Evolutionary conservation across 2,888 invertebrate species (phyloP).

Genomic region (Pseudolycoriella hygida): DNA sequence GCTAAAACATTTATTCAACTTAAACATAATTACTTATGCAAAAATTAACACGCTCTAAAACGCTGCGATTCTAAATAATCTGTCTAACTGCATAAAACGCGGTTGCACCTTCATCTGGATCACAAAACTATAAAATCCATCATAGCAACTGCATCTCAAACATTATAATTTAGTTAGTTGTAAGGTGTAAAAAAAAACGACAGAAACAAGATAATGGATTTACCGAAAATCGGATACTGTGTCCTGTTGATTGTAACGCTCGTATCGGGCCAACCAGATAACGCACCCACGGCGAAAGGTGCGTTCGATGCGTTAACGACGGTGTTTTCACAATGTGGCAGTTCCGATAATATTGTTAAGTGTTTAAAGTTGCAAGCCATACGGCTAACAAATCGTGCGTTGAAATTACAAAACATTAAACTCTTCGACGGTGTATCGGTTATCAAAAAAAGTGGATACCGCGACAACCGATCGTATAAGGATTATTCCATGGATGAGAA

Average conservation of each 20-base stretch:
- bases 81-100: constrained; percentile 8
- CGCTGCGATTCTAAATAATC: not conserved
- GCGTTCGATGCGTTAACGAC: constrained; percentile 21
- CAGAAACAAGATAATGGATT: not conserved
- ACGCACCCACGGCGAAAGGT: constrained; percentile 1
- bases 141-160: not conserved
- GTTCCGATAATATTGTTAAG: constrained; percentile 43
- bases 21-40: too few species aligned
- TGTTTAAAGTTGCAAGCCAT: constrained; percentile 54
- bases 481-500: constrained; percentile 32
- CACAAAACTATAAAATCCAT: constrained; percentile 9
- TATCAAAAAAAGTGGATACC: constrained; percentile 20
- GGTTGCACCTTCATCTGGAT: constrained; percentile 4
- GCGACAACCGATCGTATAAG: constrained; percentile 14
- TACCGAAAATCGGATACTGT: not conserved
- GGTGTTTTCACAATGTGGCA: constrained; percentile 36
- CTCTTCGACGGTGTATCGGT: constrained; percentile 43
- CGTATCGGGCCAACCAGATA: constrained; percentile 3
- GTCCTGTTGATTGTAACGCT: constrained; percentile 6
- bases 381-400: constrained; percentile 44
- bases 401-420: constrained; percentile 40
- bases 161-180: not conserved
- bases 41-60: constrained; percentile 12
- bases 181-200: not conserved
- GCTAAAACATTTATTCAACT: constrained; percentile 8